Evolutionary conservation across 1,140 invertebrate genomes (phyloP), one percentile per base, ranked within the genome.

Genomic region (Hyposmocoma kahamanoa): DNA sequence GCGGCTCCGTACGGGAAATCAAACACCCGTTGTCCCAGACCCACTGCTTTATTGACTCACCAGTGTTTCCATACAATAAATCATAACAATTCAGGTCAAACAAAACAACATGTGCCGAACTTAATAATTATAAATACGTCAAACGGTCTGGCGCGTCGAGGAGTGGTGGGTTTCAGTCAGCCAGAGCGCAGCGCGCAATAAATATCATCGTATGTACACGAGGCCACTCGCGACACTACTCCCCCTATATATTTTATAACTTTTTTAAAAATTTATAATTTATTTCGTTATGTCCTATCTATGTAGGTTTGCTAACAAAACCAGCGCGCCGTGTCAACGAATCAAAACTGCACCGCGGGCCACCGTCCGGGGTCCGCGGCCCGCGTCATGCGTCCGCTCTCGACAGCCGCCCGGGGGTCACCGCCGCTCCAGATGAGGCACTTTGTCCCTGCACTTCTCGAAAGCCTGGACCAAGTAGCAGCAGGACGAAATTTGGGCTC

Each of bases 11-110:
- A 69, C 65, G 65, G 63, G 70, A 84, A 84, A 84, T 82, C 66
- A 82, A 84, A 84, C 80, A 84, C 68, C 72, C 69, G 61, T 67
- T 70, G 65, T 78, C 77, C 77, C 78, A 82, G 77, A 80, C 73
- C 80, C 78, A 81, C 81, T 76, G 75, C 72, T 84, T 84, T 84
- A 84, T 82, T 84, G 78, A 84, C 77, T 78, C 66, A 81, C 76
- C 80, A 84, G 80, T 75, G 72, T 79, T 73, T 75, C 68, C 68
- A 76, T 82, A 84, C 77, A 84, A 81, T 79, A 83, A 84, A 81
- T 82, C 77, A 84, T 84, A 84, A 84, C 81, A 84, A 82, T 79
- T 82, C 71, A 79, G 70, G 75, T 79, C 78, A 81, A 84, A 84
- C 78, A 84, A 84, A 84, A 84, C 77, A 84, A 84, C 78, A 74